Evolutionary conservation across 2,113 vertebrate species (phyloP).

Genomic region (Heterochromis multidens): DNA sequence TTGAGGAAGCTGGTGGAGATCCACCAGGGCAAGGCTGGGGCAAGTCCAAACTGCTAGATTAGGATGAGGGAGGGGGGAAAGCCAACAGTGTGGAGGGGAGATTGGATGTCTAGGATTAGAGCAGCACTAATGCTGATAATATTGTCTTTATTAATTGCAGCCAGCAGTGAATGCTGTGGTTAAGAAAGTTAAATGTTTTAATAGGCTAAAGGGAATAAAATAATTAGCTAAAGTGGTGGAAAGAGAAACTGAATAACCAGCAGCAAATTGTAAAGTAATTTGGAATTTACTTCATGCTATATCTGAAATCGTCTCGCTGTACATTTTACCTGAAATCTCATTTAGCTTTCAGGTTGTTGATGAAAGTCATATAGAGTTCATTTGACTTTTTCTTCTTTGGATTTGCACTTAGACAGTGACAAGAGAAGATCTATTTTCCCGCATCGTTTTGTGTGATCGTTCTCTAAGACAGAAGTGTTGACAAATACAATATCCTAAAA

Average conservation of each 20-base stretch:
- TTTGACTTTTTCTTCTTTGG: not conserved
- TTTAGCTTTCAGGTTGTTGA: not conserved
- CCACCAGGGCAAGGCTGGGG: not conserved
- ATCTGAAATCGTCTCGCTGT: not conserved
- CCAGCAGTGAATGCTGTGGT: constrained; percentile 41
- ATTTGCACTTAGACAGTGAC: not conserved
- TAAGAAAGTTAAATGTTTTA: constrained; percentile 48
- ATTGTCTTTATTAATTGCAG: constrained; percentile 63
- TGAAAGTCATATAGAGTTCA: not conserved
- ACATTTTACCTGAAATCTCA: constrained; percentile 8
- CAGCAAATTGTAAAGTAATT: constrained; percentile 19
- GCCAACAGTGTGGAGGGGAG: constrained; percentile 16
- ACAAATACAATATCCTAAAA: not conserved
- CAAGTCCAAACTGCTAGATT: constrained; percentile 21
- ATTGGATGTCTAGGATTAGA: constrained; percentile 55
- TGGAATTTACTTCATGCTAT: not conserved
- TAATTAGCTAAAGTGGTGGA: constrained; percentile 44
- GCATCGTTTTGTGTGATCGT: not conserved
- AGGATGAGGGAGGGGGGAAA: not conserved
- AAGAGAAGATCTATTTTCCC: not conserved
- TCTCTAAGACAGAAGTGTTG: not conserved
- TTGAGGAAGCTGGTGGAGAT: constrained; percentile 25
- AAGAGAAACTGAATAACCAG: constrained; percentile 22
- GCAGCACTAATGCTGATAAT: constrained; percentile 35
- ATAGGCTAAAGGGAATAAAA: constrained; percentile 56